Percentiles rank a stretch among this genome's conserved stretches.
Conservation (phyloP, 2,113 vertebrate genomes). For the Semnopithecus entellus region DNA sequence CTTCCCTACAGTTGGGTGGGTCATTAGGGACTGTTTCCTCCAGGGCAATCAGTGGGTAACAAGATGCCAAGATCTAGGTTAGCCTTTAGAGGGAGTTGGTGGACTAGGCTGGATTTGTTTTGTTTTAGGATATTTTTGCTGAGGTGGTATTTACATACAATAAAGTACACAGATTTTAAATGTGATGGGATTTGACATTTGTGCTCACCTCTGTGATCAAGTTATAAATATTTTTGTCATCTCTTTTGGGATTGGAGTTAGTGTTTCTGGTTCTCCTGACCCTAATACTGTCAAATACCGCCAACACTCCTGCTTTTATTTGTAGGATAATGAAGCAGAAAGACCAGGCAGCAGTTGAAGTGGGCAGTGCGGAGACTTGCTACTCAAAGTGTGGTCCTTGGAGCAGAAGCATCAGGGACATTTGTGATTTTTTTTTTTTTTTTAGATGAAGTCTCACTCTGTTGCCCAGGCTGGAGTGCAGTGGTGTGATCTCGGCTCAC, state of each 20-base stretch:
- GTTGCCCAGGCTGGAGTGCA: too few species aligned
- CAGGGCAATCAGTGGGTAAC: background rate
- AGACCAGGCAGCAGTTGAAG: background rate
- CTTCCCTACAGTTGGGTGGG: background rate
- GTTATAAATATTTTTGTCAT: background rate
- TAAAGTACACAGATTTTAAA: background rate
- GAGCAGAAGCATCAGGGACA: background rate
- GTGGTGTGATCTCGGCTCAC: too few species aligned
- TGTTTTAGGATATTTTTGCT: background rate
- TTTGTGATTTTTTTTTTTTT: too few species aligned
- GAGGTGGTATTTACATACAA: background rate
- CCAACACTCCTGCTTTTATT: background rate
- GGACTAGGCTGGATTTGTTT: background rate
- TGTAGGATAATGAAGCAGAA: background rate
- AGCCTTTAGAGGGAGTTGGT: background rate
- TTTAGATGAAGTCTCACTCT: too few species aligned
- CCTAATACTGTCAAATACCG: background rate
- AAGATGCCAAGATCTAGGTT: background rate
- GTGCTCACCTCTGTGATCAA: background rate
- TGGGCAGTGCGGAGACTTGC: background rate
- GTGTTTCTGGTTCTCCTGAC: background rate
- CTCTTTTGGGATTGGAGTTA: background rate
- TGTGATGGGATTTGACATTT: background rate
- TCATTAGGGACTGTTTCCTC: background rate
- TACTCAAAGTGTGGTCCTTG: background rate